Base-by-base conservation (phyloP, 2,888 invertebrate genomes). In the Abrostola triplasia region DNA sequence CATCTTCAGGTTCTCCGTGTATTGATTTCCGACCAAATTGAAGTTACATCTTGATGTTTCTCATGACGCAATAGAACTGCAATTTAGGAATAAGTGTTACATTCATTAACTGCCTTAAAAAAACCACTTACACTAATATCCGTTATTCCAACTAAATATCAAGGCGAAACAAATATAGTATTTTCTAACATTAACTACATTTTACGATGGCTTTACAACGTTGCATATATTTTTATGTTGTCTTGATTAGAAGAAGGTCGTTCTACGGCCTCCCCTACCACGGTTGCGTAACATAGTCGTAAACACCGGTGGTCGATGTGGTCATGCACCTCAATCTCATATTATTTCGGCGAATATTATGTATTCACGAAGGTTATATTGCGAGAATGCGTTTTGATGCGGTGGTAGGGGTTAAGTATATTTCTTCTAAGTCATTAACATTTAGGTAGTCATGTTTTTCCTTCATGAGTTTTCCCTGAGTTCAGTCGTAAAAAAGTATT, bases 161-260 rank as follows among this genome's bases (percentile, higher is more conserved):
- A 24, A 47, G 44, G 44, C 13, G 13, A 47, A 47, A 47, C 13
- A 24, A 24, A 24, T 2, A 24, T 24, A 24, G 24, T 24, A 47
- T 47, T 47, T 47, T 47, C 44, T 47, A 47, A 47, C 24, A 24
- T 24, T 47, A 47, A 24, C 44, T 7, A 47, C 13, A 24, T 47
- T 47, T 47, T 8, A 47, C 13, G 44, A 47, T 47, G 13, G 9
- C 8, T 47, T 47, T 47, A 47, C 24, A 9, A 47, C 24, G 13
- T 13, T 24, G 10, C 8, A 24, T 47, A 8, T 9, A 24, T 47
- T 47, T 13, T 24, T 47, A 24, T 44, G 13, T 47, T 8, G 6
- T 47, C 44, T 47, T 24, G 44, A 47, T 47, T 47, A 47, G 24
- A 24, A 24, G 44, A 24, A 24, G 44, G 13, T 24, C 24, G 24